Conservation (phyloP, 92 coral and sea anemone genomes). For the Muricea muricata region DNA sequence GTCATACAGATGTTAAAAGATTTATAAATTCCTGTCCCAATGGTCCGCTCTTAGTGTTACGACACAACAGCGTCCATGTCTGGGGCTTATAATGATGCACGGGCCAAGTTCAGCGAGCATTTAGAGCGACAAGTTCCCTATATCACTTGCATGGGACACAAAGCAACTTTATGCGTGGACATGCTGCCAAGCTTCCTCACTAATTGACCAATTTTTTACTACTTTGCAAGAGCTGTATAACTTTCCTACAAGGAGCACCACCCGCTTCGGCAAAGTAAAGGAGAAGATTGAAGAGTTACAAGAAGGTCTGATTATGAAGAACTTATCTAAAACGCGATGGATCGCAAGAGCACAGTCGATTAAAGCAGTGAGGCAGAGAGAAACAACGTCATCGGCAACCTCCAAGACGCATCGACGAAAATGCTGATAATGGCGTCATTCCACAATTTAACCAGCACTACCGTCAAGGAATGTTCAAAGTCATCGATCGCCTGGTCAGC, state of each 20-base stretch:
- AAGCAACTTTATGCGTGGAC: conserved; percentile 2
- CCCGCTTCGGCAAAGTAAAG: conserved; percentile 14
- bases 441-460: conserved; percentile 9
- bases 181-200: conserved; percentile 5
- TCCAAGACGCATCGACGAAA: conserved; percentile 32
- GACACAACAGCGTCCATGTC: background rate
- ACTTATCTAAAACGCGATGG: conserved; percentile 31
- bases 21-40: background rate
- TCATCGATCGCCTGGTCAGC: background rate
- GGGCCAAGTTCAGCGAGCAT: background rate
- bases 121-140: conserved; percentile 12
- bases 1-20: background rate
- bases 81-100: background rate
- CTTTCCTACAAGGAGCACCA: conserved; percentile 7
- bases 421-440: background rate
- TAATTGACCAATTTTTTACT: conserved; percentile 2
- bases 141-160: conserved; percentile 19
- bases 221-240: conserved; percentile 31
- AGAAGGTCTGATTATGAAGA: conserved; percentile 30
- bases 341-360: conserved; percentile 31
- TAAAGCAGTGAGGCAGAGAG: conserved; percentile 16
- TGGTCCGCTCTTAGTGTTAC: background rate
- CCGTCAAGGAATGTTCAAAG: conserved; percentile 16
- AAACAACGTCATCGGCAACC: conserved; percentile 1
- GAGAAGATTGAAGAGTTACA: conserved; percentile 22